Evolutionary conservation across 2,797 vertebrate genomes (phyloP).

Genomic region (Falco concolor): DNA sequence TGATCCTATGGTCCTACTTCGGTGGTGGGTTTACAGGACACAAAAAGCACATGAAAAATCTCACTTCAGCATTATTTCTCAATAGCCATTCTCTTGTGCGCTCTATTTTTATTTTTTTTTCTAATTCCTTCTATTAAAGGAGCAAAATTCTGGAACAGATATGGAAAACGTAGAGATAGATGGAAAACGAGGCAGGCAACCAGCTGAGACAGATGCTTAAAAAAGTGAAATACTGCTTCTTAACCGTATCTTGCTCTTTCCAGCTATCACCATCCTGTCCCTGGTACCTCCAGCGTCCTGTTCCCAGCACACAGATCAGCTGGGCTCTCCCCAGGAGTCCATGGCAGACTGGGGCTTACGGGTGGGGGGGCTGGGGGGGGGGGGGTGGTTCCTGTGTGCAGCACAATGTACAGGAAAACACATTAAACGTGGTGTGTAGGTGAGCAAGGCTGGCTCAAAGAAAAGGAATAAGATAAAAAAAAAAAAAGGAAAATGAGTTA

Average conservation of each 20-base stretch:
- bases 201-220: neutral
- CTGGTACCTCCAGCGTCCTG: neutral
- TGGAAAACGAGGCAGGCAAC: neutral
- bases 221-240: neutral
- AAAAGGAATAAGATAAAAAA: neutral
- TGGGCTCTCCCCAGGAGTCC: neutral
- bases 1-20: neutral
- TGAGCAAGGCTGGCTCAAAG: neutral
- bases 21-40: neutral
- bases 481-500: neutral
- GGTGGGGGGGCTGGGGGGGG: neutral
- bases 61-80: neutral
- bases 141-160: neutral
- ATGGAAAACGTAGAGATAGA: neutral
- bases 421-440: neutral
- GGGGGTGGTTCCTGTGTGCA: neutral
- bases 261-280: neutral
- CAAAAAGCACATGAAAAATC: neutral
- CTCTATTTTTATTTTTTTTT: neutral
- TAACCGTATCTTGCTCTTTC: neutral
- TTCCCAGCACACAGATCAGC: neutral
- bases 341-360: neutral
- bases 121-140: neutral
- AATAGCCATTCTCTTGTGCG: neutral
- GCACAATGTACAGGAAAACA: neutral